These are phyloP conservation scores for Arrhopalites spinosus DNA, from an alignment of 2,888 invertebrate genomes.

Conservation along the genomic window DNA sequence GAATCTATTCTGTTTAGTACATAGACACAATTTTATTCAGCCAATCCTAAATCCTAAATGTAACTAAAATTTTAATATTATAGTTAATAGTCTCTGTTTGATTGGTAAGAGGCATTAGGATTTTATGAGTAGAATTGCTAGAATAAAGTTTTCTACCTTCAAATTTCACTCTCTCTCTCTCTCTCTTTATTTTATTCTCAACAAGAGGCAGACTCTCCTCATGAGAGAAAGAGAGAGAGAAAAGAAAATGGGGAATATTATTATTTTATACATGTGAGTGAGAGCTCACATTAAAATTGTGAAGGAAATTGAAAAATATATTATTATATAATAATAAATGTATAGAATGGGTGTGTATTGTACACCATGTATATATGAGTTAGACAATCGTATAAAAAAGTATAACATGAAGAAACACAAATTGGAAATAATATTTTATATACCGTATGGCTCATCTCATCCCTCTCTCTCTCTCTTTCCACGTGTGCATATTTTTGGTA, in stretches of 20 bases:
- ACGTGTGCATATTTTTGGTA: constrained; percentile 11
- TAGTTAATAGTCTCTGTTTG: neutral
- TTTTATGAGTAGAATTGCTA: constrained; percentile 11
- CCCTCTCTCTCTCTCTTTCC: too few relatives aligned
- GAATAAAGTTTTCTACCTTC: neutral
- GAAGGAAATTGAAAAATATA: constrained; percentile 23
- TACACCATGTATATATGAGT: neutral
- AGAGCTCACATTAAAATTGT: too few relatives aligned
- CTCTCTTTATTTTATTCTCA: neutral
- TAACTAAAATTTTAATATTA: constrained; percentile 7
- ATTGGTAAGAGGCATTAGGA: constrained; percentile 11
- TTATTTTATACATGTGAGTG: neutral
- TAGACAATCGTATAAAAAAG: neutral
- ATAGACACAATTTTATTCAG: too few relatives aligned
- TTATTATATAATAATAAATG: neutral
- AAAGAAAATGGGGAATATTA: neutral
- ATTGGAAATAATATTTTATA: neutral
- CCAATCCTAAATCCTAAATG: neutral
- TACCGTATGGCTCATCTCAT: constrained; percentile 8
- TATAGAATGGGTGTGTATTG: neutral
- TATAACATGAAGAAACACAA: neutral
- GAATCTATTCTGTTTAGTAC: too few relatives aligned
- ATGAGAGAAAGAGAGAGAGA: too few relatives aligned
- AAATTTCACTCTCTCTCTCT: neutral
- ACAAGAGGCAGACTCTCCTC: too few relatives aligned